phyloP scores from a whole-genome alignment of 2,888 invertebrate genomes.

The Temnothorax ravouxi region DNA sequence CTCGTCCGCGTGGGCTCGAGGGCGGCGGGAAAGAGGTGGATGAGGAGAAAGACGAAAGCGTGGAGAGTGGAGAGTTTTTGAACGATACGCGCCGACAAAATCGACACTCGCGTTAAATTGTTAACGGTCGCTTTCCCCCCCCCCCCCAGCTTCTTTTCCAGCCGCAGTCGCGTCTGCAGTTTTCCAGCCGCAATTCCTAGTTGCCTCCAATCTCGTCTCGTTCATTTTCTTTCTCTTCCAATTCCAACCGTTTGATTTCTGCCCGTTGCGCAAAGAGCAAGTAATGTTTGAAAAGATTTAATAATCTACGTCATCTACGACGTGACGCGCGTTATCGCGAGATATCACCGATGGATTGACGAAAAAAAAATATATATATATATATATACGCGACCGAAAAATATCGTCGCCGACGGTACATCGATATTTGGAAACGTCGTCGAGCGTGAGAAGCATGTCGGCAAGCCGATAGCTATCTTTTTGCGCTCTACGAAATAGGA shows the following conservation, averaged over 20 bases:
- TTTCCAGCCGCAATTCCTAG: too few relatives aligned
- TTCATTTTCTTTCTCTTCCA: neutral
- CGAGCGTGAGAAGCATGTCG: neutral
- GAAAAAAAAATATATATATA: constrained; percentile 10
- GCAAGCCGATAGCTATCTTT: neutral
- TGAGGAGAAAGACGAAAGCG: neutral
- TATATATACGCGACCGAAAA: neutral
- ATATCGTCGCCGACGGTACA: neutral
- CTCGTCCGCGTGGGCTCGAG: neutral
- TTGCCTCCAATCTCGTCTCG: neutral
- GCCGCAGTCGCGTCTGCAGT: too few relatives aligned
- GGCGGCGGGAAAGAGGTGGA: too few relatives aligned
- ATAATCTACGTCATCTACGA: neutral
- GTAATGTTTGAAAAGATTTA: neutral
- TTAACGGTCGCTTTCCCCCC: neutral
- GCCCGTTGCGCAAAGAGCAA: neutral
- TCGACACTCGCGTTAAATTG: neutral
- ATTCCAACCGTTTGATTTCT: neutral
- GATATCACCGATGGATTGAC: neutral
- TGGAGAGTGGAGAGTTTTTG: neutral
- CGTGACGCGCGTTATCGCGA: constrained; percentile 6
- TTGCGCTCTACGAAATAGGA: neutral
- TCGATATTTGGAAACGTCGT: neutral
- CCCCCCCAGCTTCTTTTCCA: neutral
- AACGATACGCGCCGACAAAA: neutral